These are phyloP conservation scores for Labeo catla DNA, from an alignment of 2,113 vertebrate species.

Conservation along the genomic window DNA sequence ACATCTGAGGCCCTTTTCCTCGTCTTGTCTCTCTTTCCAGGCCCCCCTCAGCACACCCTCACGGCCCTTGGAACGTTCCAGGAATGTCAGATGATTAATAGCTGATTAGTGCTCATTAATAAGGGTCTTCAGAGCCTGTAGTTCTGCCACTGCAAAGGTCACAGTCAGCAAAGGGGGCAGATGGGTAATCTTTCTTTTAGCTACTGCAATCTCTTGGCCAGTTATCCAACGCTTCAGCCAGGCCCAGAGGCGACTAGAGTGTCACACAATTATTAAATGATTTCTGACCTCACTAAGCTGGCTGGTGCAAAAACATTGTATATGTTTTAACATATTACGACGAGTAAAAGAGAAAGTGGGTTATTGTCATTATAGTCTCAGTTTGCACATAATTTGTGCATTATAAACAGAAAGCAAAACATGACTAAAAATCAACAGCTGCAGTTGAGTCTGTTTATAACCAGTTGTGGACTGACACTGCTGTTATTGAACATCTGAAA, in stretches of 20 bases:
- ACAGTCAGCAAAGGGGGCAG: conserved; percentile 15
- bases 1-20: neutral
- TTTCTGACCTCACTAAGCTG: conserved; percentile 9
- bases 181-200: conserved; percentile 33
- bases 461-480: too few relatives aligned
- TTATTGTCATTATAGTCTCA: too few relatives aligned
- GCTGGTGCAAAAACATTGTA: neutral
- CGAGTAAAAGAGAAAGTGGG: too few relatives aligned
- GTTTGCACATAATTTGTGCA: too few relatives aligned
- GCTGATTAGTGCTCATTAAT: conserved; percentile 25
- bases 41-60: neutral
- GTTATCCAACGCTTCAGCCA: neutral
- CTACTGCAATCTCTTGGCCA: neutral
- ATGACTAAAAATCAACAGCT: too few relatives aligned
- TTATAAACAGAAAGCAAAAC: too few relatives aligned
- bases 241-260: neutral
- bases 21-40: neutral
- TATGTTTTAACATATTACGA: neutral
- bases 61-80: neutral
- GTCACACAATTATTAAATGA: neutral
- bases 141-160: conserved; percentile 41
- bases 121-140: conserved; percentile 25
- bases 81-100: conserved; percentile 37
- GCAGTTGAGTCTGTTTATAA: too few relatives aligned
- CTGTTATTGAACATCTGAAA: too few relatives aligned